Percentiles rank a stretch among this genome's conserved stretches.
Evolutionary conservation across 2,888 invertebrate species (phyloP).

Genomic region (Dorcus hopei): DNA sequence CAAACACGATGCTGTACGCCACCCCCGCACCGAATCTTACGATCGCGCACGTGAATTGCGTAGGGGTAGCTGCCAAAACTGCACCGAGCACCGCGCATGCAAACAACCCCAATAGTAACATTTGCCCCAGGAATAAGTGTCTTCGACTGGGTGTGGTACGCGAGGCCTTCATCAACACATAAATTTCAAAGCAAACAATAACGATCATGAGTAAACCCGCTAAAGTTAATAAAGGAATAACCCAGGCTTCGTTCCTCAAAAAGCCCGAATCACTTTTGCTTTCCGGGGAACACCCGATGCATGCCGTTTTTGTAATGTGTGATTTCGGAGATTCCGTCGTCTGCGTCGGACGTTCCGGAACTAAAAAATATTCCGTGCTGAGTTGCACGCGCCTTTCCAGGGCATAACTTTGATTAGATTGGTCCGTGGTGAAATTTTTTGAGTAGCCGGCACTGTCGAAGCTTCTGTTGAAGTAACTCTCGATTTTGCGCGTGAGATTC

Average conservation of each 20-base stretch:
- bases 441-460: neutral
- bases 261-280: slow-evolving; percentile 35
- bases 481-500: slow-evolving; percentile 8
- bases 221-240: slow-evolving; percentile 81
- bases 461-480: slow-evolving; percentile 9
- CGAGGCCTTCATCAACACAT: slow-evolving; percentile 82
- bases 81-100: slow-evolving; percentile 77
- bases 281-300: slow-evolving; percentile 32
- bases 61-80: slow-evolving; percentile 74
- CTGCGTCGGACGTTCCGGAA: slow-evolving; percentile 57
- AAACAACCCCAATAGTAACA: slow-evolving; percentile 79
- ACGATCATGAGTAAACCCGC: slow-evolving; percentile 80
- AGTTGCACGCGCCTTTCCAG: slow-evolving; percentile 63
- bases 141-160: slow-evolving; percentile 79
- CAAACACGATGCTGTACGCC: slow-evolving; percentile 82
- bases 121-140: slow-evolving; percentile 84
- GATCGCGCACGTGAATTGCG: slow-evolving; percentile 75
- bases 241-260: slow-evolving; percentile 78
- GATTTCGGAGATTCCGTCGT: slow-evolving; percentile 38
- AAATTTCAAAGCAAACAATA: slow-evolving; percentile 84
- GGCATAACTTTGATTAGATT: slow-evolving; percentile 16
- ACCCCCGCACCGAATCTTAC: slow-evolving; percentile 80
- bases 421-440: neutral
- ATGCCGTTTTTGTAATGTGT: slow-evolving; percentile 45
- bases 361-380: slow-evolving; percentile 81